Base-by-base conservation (phyloP, 2,888 invertebrate genomes). In the Anticlea derivata region DNA sequence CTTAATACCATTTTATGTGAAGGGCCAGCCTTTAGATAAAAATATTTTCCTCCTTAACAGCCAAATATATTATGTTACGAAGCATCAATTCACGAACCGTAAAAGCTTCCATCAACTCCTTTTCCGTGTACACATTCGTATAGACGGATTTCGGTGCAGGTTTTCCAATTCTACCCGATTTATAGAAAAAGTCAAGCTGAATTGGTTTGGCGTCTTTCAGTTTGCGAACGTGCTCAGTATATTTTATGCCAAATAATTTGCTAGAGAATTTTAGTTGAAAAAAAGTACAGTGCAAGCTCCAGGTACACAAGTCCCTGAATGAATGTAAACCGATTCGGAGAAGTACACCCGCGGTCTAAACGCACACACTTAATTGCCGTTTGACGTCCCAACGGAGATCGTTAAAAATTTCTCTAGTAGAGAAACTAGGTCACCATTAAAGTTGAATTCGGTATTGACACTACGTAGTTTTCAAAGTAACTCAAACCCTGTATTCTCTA, bases 61-160 rank as follows among this genome's bases (percentile, higher is more conserved):
- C 11, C 8, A 13, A 13, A 26, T 27, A 12, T 24, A 33, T 30
- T 45, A 29, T 34, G 22, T 30, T n/a, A 7, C 20, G 10, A 7
- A 20, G 33, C 23, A 38, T 39, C 38, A 33, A 38, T 37, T 30
- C 41, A 43, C 12, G 33, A 11, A 22, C 31, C 38, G 44, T 38
- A 12, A 49, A 50, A 50, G 37, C 41, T 37, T 43, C 29, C 10
- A 30, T 33, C 31, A 20, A 39, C 31, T 50, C 43, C 49, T 20
- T 43, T 48, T 40, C 34, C 48, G 6, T 31, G 43, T 35, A 29
- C 27, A 34, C 11, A 37, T 50, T 50, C 10, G 37, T 31, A 43
- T 43, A 26, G 24, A 38, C 35, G 10, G 43, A 24, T 37, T 20
- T n/a, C 12, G 7, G 11, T 33, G 33, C 7, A 24, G 24, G 23